Conservation (phyloP, 2,888 invertebrate species). For the Tetrapedia diversipes region DNA sequence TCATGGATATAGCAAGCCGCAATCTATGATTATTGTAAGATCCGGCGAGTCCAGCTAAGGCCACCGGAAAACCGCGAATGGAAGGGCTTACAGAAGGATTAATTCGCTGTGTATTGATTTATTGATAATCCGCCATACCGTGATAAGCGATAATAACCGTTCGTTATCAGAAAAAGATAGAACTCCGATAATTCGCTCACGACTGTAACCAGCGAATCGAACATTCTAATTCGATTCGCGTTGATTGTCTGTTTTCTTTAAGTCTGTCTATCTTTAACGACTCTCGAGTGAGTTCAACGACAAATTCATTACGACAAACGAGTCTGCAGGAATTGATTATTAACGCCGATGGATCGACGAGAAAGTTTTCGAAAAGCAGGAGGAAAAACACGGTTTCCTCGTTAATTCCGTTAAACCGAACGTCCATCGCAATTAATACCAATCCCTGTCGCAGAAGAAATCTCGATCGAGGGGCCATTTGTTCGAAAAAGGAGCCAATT, state of each 20-base stretch:
- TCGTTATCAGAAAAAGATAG: not conserved
- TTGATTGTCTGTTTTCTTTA: too few relatives aligned
- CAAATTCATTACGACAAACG: not conserved
- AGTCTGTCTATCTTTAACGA: too few relatives aligned
- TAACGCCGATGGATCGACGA: not conserved
- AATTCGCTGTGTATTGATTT: conserved; percentile 37
- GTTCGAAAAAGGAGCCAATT: too few relatives aligned
- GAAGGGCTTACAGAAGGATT: conserved; percentile 27
- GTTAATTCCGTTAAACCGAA: not conserved
- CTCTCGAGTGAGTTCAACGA: too few relatives aligned
- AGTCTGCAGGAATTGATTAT: not conserved
- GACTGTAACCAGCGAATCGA: too few relatives aligned
- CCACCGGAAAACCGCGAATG: conserved; percentile 38
- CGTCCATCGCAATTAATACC: not conserved
- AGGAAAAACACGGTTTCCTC: too few relatives aligned
- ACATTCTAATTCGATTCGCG: too few relatives aligned
- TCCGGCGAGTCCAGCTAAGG: not conserved
- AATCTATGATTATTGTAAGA: conserved; percentile 16
- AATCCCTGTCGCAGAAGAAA: too few relatives aligned
- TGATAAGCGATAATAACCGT: not conserved
- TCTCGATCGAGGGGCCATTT: too few relatives aligned
- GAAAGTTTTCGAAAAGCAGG: too few relatives aligned
- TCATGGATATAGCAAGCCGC: conserved; percentile 5
- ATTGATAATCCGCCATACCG: not conserved
- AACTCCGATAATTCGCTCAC: too few relatives aligned